A percentile compares a stretch with the other conserved stretches of the same genome.
phyloP scores from a whole-genome alignment of 2,888 invertebrate species.

The Cantharis rufa region DNA sequence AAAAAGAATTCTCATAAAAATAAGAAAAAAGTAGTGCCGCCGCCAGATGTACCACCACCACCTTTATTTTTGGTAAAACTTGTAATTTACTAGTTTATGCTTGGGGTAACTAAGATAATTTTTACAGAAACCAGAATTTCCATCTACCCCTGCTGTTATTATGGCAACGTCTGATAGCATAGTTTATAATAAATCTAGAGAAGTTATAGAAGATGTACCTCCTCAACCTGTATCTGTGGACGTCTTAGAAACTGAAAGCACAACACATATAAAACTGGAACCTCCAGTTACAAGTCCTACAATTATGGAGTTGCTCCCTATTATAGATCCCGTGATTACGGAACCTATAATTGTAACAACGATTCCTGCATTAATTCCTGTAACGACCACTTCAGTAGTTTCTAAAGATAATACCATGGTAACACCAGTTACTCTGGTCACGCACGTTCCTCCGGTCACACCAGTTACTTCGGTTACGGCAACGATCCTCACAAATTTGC shows the following conservation, averaged over 20 bases:
- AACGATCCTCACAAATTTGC: background rate
- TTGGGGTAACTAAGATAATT: slow-evolving; percentile 2
- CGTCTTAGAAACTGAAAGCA: background rate
- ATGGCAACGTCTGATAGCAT: slow-evolving; percentile 9
- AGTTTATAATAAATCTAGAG: background rate
- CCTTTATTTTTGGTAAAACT: slow-evolving; percentile 46
- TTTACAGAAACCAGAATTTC: slow-evolving; percentile 27
- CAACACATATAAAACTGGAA: background rate
- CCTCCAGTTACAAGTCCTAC: background rate
- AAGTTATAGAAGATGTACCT: slow-evolving; percentile 28
- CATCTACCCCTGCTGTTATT: slow-evolving; percentile 15
- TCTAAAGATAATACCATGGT: slow-evolving; percentile 17
- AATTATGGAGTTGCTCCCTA: background rate
- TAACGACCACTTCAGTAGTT: background rate
- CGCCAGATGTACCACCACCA: slow-evolving; percentile 41
- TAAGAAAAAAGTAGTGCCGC: slow-evolving; percentile 45
- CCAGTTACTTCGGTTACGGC: background rate
- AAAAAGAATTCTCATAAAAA: slow-evolving; percentile 40
- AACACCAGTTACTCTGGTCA: background rate
- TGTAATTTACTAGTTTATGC: slow-evolving; percentile 12
- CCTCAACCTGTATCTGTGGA: slow-evolving; percentile 6
- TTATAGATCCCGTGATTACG: background rate
- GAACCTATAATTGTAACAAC: background rate
- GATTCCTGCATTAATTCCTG: background rate
- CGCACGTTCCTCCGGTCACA: background rate